Conservation (phyloP, 2,797 vertebrate species). For the Phoxinus dragarum region DNA sequence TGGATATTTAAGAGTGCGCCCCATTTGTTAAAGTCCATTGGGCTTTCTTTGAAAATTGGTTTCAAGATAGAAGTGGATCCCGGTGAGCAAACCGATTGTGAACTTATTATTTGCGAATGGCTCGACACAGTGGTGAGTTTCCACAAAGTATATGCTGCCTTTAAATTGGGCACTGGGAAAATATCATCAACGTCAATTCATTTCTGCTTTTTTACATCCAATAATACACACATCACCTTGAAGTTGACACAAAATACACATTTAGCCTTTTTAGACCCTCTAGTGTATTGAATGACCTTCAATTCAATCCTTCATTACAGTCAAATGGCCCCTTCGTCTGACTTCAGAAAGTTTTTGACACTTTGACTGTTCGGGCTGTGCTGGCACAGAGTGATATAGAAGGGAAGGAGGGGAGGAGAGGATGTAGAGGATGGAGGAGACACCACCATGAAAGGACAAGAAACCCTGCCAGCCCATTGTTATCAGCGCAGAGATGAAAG, state of each 20-base stretch:
- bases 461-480: slow-evolving; percentile 81
- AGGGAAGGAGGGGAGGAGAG: slow-evolving; percentile 73
- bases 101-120: slow-evolving; percentile 30
- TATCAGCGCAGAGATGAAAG: slow-evolving; percentile 83
- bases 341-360: slow-evolving; percentile 67
- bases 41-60: slow-evolving; percentile 81
- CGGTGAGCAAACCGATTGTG: slow-evolving; percentile 65
- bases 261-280: slow-evolving; percentile 49
- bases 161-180: slow-evolving; percentile 33
- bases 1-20: slow-evolving; percentile 78
- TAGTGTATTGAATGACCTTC: slow-evolving; percentile 15
- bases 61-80: slow-evolving; percentile 77
- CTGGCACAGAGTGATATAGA: slow-evolving; percentile 68
- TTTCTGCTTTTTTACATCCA: not conserved
- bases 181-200: not conserved
- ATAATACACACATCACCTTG: not conserved
- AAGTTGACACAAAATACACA: slow-evolving; percentile 6
- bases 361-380: slow-evolving; percentile 53
- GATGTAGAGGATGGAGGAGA: slow-evolving; percentile 75
- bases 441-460: slow-evolving; percentile 77
- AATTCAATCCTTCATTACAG: slow-evolving; percentile 39
- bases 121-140: slow-evolving; percentile 30
- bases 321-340: slow-evolving; percentile 47
- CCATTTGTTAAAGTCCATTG: slow-evolving; percentile 79
- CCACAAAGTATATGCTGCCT: slow-evolving; percentile 28